Conservation (phyloP, 1,140 invertebrate species). For the Neoseiulus cucumeris region DNA sequence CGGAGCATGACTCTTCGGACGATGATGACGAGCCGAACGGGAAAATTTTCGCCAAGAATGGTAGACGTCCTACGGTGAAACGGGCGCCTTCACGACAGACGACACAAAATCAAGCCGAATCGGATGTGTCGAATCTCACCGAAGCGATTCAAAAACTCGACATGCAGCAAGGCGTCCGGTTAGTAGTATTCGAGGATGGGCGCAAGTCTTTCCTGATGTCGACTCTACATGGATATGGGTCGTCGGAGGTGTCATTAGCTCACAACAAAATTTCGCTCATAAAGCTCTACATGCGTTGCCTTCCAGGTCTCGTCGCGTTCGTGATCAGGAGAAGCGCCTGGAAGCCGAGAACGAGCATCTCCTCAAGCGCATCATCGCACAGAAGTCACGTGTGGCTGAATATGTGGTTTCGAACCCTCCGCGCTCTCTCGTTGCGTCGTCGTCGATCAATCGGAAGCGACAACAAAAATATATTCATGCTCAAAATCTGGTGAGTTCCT, state of each 20-base stretch:
- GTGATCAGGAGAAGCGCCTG: neutral
- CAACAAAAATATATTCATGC: constrained; percentile 9
- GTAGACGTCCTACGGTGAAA: neutral
- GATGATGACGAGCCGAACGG: neutral
- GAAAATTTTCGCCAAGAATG: too few species aligned
- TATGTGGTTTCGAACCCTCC: neutral
- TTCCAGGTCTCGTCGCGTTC: neutral
- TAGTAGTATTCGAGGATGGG: too few species aligned
- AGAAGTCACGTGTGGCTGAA: neutral
- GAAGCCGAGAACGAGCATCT: constrained; percentile 10
- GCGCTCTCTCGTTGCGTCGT: neutral
- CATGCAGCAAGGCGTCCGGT: too few species aligned
- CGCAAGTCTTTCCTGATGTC: too few species aligned
- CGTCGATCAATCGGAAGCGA: constrained; percentile 5
- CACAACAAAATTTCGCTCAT: too few species aligned
- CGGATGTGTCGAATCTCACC: neutral
- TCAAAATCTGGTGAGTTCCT: constrained; percentile 4
- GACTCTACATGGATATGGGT: too few species aligned
- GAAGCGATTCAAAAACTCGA: constrained; percentile 5
- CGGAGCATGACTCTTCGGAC: neutral
- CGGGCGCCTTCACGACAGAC: neutral
- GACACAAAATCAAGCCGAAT: too few species aligned
- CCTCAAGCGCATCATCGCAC: constrained; percentile 5
- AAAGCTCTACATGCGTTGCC: neutral
- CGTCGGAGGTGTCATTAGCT: too few species aligned